Percentiles rank a stretch among this genome's conserved stretches.
Conservation (phyloP, 2,113 vertebrate species). For the Ameiurus melas region DNA sequence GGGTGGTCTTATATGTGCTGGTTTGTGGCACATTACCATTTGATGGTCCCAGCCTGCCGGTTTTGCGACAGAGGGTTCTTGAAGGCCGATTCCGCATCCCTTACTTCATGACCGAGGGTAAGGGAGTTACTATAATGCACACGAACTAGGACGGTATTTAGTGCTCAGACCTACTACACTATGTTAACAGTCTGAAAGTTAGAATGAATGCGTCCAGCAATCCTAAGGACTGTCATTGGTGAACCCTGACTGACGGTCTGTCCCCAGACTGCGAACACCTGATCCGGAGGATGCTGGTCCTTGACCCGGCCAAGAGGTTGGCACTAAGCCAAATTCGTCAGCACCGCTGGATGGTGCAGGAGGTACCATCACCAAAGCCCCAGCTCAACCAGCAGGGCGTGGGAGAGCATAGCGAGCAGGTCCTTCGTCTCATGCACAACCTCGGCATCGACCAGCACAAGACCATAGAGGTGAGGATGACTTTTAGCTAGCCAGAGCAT, state of each 20-base stretch:
- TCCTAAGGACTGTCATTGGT: neutral
- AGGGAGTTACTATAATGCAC: conserved; percentile 19
- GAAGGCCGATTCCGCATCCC: conserved; percentile 98
- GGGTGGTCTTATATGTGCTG: conserved; percentile 95
- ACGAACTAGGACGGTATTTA: neutral
- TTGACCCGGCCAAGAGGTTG: conserved; percentile 91
- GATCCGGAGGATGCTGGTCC: conserved; percentile 94
- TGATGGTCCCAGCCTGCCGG: conserved; percentile 92
- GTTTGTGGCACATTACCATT: conserved; percentile 96
- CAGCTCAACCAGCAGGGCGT: conserved; percentile 82
- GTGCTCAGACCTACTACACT: neutral
- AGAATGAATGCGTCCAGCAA: neutral
- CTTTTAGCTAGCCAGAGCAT: neutral
- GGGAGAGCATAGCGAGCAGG: conserved; percentile 93
- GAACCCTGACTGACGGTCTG: neutral
- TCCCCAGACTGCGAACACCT: conserved; percentile 94
- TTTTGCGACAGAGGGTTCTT: conserved; percentile 91
- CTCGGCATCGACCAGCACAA: conserved; percentile 98
- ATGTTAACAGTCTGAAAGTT: neutral
- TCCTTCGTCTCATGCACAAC: conserved; percentile 94
- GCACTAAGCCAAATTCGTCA: conserved; percentile 94
- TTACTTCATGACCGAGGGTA: conserved; percentile 99
- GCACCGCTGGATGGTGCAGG: conserved; percentile 95
- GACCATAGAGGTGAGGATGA: conserved; percentile 87
- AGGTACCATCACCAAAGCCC: conserved; percentile 86